Conservation (phyloP, 2,888 invertebrate genomes). For the Pherbina coryleti region DNA sequence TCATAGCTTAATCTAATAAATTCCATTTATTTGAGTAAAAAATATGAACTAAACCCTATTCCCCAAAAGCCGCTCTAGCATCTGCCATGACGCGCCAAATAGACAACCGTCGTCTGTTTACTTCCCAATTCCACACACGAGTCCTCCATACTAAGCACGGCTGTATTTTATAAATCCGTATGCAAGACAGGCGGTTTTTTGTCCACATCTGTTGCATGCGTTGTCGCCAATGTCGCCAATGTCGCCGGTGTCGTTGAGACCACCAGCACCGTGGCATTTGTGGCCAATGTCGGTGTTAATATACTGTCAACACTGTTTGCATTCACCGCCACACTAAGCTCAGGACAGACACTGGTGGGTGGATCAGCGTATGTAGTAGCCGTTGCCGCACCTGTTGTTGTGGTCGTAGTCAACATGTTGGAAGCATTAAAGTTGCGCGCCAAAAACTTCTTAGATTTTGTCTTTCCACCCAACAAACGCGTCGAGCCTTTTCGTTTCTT, state of each 20-base stretch:
- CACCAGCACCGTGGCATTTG: slow-evolving; percentile 43
- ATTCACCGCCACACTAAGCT: slow-evolving; percentile 32
- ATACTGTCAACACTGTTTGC: slow-evolving; percentile 12
- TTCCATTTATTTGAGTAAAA: background rate
- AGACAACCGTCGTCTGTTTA: slow-evolving; percentile 33
- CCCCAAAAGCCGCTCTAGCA: background rate
- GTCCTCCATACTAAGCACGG: slow-evolving; percentile 1
- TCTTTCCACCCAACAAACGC: slow-evolving; percentile 54
- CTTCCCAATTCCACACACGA: background rate
- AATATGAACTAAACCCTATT: background rate
- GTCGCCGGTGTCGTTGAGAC: slow-evolving; percentile 31
- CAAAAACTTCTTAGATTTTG: slow-evolving; percentile 54
- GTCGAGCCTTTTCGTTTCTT: slow-evolving; percentile 63
- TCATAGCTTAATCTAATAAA: background rate
- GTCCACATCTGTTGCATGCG: slow-evolving; percentile 45
- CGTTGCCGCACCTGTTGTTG: slow-evolving; percentile 46
- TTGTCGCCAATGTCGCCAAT: slow-evolving; percentile 50
- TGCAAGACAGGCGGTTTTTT: slow-evolving; percentile 62
- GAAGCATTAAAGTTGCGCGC: slow-evolving; percentile 53
- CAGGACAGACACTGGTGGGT: slow-evolving; percentile 49
- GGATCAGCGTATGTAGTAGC: slow-evolving; percentile 52
- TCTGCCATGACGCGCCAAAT: slow-evolving; percentile 31
- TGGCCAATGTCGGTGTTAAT: background rate
- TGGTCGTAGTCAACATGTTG: slow-evolving; percentile 40
- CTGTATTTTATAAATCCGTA: slow-evolving; percentile 63